Evolutionary conservation across 2,113 vertebrate genomes (phyloP), one percentile per base, ranked within the genome.

Genomic region (Rhagologus leucostigma): DNA sequence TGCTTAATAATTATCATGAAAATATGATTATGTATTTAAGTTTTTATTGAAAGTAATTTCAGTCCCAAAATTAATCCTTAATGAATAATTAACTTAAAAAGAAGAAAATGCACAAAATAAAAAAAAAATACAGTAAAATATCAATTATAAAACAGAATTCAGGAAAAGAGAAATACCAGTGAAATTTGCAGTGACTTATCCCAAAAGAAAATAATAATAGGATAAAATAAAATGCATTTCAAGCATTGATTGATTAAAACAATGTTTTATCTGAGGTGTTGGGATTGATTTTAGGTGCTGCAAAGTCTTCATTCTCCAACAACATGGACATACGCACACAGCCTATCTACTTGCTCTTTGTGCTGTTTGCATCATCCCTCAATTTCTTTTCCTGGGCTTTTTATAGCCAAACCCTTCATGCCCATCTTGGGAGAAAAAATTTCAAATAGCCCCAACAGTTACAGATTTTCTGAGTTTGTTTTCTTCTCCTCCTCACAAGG

Each of bases 81-180:
- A 92, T 95, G 86, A 97, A 95, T 95, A 95, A 96, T 92, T 90
- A 88, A 93, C 95, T 95, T 87, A 13, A 69, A 77, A 62, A 6
- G 4, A 64, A 60, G 27, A 71, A 93, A 79, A 93, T 39, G 3
- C 7, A 33, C 3, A 27, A 55, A 46, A 35, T 39, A 42, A 23
- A 29, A 35, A 30, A 24, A 37, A 81, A 35, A 1, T 3, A 10
- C 3, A 47, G 4, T 33, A 55, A 60, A 79, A 60, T 56, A 83
- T 33, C 2, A 10, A 44, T 81, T 60, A 33, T 32, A 44, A 18
- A 69, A 39, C 30, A 59, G 3, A 68, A 89, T 52, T 35, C 23
- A 56, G 24, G 44, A 84, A 78, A 90, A 75, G 14, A 7, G 13
- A 84, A 64, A 69, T 19, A 52, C 2, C 11, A 37, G 15, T 56